A percentile compares a stretch with the other conserved stretches of the same genome.
Evolutionary conservation across 2,113 vertebrate genomes (phyloP).

Genomic region (Epinephelus cyanopodus): DNA sequence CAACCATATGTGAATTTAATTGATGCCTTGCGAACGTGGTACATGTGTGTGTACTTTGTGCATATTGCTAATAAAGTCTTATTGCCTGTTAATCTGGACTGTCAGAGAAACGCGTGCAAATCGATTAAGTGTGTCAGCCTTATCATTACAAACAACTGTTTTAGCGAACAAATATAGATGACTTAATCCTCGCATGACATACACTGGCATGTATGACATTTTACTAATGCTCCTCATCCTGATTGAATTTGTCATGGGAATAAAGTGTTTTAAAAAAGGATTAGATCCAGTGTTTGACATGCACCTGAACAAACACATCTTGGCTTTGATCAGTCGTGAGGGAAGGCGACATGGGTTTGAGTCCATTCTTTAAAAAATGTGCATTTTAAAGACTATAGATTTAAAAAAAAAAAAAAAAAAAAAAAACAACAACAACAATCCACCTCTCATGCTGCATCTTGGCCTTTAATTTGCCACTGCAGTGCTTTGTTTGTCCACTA

Average conservation of each 20-base stretch:
- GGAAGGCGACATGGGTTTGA: not conserved
- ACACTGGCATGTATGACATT: slow-evolving; percentile 69
- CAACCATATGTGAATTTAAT: slow-evolving; percentile 81
- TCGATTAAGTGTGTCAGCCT: slow-evolving; percentile 71
- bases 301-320: slow-evolving; percentile 3
- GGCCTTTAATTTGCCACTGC: slow-evolving; percentile 15
- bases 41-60: slow-evolving; percentile 57
- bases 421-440: no score
- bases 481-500: slow-evolving; percentile 62
- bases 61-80: slow-evolving; percentile 74
- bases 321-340: slow-evolving; percentile 1
- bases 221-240: slow-evolving; percentile 53
- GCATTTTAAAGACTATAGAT: not conserved
- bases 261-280: slow-evolving; percentile 38
- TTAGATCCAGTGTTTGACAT: slow-evolving; percentile 18
- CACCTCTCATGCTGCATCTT: slow-evolving; percentile 19
- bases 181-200: slow-evolving; percentile 62
- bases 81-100: slow-evolving; percentile 75
- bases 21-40: slow-evolving; percentile 69
- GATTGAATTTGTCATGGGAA: slow-evolving; percentile 58
- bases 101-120: slow-evolving; percentile 67
- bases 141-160: slow-evolving; percentile 68
- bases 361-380: not conserved
- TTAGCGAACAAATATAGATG: slow-evolving; percentile 63
- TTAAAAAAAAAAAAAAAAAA: not conserved